Percentiles rank a stretch among this genome's conserved stretches.
These are phyloP conservation scores for Labia minor DNA, from an alignment of 2,888 invertebrate genomes.

Conservation along the genomic window DNA sequence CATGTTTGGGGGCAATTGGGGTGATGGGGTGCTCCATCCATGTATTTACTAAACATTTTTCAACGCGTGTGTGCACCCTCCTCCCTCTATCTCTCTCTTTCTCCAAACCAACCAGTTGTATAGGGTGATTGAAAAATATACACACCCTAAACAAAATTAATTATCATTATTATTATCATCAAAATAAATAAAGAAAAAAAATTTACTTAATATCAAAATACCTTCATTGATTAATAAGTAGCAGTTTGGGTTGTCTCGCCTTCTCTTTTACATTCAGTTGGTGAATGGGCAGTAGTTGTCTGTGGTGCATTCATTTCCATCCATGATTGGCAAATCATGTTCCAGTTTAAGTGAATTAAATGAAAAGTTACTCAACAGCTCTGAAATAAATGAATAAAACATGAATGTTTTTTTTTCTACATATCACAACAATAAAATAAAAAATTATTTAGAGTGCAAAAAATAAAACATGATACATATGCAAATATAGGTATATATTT, in stretches of 20 bases:
- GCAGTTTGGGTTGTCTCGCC: not conserved
- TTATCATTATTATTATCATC: too few relatives aligned
- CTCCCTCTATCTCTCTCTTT: too few relatives aligned
- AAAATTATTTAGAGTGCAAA: too few relatives aligned
- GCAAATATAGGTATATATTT: too few relatives aligned
- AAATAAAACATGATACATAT: too few relatives aligned
- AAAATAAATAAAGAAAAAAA: too few relatives aligned
- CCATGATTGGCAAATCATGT: constrained; percentile 13
- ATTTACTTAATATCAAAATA: too few relatives aligned
- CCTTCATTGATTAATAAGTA: too few relatives aligned
- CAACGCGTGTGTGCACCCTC: not conserved
- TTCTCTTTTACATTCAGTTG: not conserved
- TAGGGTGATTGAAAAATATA: not conserved
- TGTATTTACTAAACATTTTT: not conserved
- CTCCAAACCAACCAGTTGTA: too few relatives aligned
- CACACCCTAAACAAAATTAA: not conserved
- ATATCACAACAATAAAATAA: too few relatives aligned
- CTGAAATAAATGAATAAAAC: constrained; percentile 5
- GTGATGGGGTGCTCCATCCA: not conserved
- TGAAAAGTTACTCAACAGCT: constrained; percentile 2
- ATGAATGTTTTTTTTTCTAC: too few relatives aligned
- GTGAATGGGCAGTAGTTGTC: not conserved
- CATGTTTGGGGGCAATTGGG: not conserved
- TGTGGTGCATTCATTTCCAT: too few relatives aligned
- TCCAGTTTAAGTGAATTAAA: not conserved